Percentiles rank a stretch among this genome's conserved stretches.
These are phyloP conservation scores for Sebastiscus albofasciatus DNA, from an alignment of 2,797 vertebrate species.

Conservation along the genomic window DNA sequence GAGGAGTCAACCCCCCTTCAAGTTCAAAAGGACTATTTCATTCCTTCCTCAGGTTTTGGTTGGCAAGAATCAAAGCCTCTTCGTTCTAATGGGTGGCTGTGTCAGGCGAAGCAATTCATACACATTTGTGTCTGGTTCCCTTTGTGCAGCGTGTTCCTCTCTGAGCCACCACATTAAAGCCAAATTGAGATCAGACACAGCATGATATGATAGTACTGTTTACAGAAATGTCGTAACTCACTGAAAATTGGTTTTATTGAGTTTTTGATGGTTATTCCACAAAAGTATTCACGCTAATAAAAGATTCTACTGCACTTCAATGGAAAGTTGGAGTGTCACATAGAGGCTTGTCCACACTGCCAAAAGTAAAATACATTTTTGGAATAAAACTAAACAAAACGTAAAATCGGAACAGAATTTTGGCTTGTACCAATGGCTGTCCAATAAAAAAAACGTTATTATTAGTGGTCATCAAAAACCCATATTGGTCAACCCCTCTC, in stretches of 20 bases:
- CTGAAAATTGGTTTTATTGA: neutral
- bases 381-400: neutral
- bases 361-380: neutral
- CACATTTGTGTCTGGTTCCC: slow-evolving; percentile 24
- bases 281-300: slow-evolving; percentile 13
- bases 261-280: slow-evolving; percentile 18
- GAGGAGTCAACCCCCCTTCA: slow-evolving; percentile 51
- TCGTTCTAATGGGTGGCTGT: slow-evolving; percentile 16
- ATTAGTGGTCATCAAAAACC: slow-evolving; percentile 9
- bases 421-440: slow-evolving; percentile 13
- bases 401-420: neutral
- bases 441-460: neutral
- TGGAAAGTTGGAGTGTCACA: slow-evolving; percentile 7
- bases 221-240: neutral
- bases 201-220: neutral
- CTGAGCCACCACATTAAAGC: slow-evolving; percentile 3
- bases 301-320: neutral
- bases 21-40: slow-evolving; percentile 67
- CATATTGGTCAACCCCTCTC: neutral
- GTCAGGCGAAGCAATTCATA: slow-evolving; percentile 12
- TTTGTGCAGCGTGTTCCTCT: slow-evolving; percentile 12
- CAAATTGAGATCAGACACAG: neutral
- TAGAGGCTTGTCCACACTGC: neutral
- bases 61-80: slow-evolving; percentile 50
- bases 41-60: slow-evolving; percentile 61